phyloP scores from a whole-genome alignment of 2,797 vertebrate species.

The Spinus pinus region DNA sequence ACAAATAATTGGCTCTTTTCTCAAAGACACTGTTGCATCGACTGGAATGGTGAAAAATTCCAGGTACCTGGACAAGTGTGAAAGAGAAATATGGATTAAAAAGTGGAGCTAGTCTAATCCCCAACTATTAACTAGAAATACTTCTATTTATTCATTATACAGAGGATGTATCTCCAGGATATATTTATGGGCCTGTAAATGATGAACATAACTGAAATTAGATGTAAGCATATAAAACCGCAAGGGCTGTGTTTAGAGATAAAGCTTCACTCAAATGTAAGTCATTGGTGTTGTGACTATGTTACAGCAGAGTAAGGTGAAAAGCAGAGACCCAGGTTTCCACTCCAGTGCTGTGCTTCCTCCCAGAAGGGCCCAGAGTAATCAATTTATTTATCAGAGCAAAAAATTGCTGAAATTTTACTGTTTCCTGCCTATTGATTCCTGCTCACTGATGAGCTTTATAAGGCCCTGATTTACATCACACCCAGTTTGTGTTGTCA shows the following conservation, averaged over 20 bases:
- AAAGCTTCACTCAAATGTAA: not conserved
- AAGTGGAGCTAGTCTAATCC: not conserved
- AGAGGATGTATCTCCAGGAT: not conserved
- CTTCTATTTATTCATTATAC: not conserved
- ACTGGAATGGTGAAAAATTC: slow-evolving; percentile 83
- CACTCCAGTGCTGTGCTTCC: not conserved
- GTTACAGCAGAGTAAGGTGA: not conserved
- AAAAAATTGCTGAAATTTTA: not conserved
- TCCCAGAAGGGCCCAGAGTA: not conserved
- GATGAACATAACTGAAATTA: not conserved
- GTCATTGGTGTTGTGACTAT: not conserved
- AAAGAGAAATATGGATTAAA: not conserved
- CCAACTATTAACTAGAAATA: not conserved
- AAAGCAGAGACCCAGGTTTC: not conserved
- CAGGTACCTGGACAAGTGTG: slow-evolving; percentile 79
- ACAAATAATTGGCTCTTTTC: slow-evolving; percentile 90
- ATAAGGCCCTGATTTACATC: not conserved
- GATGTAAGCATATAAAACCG: not conserved
- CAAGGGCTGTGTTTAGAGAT: not conserved
- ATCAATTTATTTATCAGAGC: not conserved
- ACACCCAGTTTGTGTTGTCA: not conserved
- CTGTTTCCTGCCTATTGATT: not conserved
- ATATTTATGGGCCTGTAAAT: not conserved
- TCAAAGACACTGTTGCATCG: slow-evolving; percentile 84
- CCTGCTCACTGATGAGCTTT: not conserved